Conservation (phyloP, 2,888 invertebrate genomes). For the Drosophila gaucha region DNA sequence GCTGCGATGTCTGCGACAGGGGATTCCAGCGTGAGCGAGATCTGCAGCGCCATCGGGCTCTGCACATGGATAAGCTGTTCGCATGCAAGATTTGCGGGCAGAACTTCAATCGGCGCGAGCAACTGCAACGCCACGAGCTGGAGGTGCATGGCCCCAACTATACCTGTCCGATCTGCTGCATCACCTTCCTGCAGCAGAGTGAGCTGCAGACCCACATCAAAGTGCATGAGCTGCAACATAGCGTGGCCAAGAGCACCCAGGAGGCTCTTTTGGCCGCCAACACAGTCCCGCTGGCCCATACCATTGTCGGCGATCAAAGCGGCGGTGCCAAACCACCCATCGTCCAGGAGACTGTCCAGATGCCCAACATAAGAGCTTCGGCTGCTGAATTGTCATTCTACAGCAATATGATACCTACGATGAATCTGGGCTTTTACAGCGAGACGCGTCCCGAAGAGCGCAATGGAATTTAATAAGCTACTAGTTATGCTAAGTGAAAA, state of each 20-base stretch:
- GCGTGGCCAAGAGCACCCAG: slow-evolving; percentile 63
- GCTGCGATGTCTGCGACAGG: slow-evolving; percentile 89
- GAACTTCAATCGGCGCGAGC: slow-evolving; percentile 87
- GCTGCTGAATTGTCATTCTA: slow-evolving; percentile 77
- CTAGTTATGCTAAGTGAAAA: background rate
- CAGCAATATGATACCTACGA: slow-evolving; percentile 82
- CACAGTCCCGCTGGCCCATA: slow-evolving; percentile 18
- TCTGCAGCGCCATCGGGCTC: slow-evolving; percentile 88
- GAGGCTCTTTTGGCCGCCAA: slow-evolving; percentile 60
- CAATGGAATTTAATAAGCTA: slow-evolving; percentile 34
- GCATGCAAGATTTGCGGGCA: slow-evolving; percentile 88
- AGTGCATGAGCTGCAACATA: slow-evolving; percentile 82
- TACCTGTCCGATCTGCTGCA: slow-evolving; percentile 87
- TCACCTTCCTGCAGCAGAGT: slow-evolving; percentile 78
- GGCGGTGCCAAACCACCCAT: slow-evolving; percentile 8
- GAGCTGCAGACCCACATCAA: slow-evolving; percentile 82
- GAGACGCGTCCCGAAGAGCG: slow-evolving; percentile 83
- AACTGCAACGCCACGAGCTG: slow-evolving; percentile 87
- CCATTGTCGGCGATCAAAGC: slow-evolving; percentile 10
- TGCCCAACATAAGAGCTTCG: slow-evolving; percentile 56
- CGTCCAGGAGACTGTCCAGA: slow-evolving; percentile 25
- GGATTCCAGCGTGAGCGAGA: slow-evolving; percentile 89
- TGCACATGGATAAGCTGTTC: slow-evolving; percentile 89
- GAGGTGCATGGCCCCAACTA: slow-evolving; percentile 88
- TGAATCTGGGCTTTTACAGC: slow-evolving; percentile 83